Conservation (phyloP, 2,888 invertebrate species). For the Rhorus exstirpatorius region DNA sequence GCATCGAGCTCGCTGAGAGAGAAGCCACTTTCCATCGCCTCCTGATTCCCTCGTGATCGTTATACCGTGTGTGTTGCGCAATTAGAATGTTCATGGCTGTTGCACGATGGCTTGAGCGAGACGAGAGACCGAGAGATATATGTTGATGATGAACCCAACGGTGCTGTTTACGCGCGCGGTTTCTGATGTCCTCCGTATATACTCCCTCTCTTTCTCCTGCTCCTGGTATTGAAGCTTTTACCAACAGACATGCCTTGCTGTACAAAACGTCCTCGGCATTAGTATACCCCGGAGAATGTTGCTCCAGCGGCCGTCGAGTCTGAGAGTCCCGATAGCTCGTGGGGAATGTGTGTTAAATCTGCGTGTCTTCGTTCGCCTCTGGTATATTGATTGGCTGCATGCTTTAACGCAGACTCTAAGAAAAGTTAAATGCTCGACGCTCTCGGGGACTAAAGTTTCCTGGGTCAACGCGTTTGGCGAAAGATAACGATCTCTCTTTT, state of each 20-base stretch:
- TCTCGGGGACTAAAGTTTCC: constrained; percentile 60
- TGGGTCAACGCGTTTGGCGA: constrained; percentile 58
- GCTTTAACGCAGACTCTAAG: constrained; percentile 14
- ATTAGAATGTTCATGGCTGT: constrained; percentile 68
- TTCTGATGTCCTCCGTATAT: constrained; percentile 22
- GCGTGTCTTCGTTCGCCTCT: neutral
- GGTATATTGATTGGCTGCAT: constrained; percentile 9
- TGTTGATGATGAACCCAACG: constrained; percentile 59
- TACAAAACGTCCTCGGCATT: constrained; percentile 48
- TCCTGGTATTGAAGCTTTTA: constrained; percentile 25
- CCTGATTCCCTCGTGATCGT: constrained; percentile 53
- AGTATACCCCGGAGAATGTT: constrained; percentile 66
- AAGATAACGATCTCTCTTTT: constrained; percentile 59
- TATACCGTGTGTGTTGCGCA: constrained; percentile 66
- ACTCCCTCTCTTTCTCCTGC: constrained; percentile 14
- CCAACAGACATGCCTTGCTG: constrained; percentile 2
- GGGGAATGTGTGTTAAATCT: constrained; percentile 55
- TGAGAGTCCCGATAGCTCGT: constrained; percentile 41
- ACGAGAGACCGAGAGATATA: constrained; percentile 42
- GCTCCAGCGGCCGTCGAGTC: constrained; percentile 40
- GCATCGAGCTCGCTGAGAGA: constrained; percentile 22
- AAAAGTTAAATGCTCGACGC: constrained; percentile 54
- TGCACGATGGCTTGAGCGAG: constrained; percentile 50
- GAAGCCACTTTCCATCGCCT: constrained; percentile 65
- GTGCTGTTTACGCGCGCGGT: constrained; percentile 38